Base-by-base conservation (phyloP, 2,888 invertebrate species). In the Ischnus inquisitorius region DNA sequence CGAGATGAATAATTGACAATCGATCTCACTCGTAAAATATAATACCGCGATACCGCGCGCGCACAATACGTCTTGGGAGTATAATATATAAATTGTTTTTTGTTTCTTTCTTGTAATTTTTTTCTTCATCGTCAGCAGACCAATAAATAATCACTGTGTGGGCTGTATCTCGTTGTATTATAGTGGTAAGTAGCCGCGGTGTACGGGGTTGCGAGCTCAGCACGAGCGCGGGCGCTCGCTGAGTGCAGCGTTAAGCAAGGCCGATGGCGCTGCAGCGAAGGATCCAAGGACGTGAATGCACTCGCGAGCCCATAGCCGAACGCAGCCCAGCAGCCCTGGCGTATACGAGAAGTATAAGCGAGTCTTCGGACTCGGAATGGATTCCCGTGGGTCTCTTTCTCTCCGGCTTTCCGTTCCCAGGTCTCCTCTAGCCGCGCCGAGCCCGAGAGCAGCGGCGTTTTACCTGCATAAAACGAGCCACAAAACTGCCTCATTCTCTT, bases 241-340 rank as follows among this genome's bases (percentile, higher is more conserved):
- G 64, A 60, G 41, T 78, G 76, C 54, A 71, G 67, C 34, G 34
- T 79, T 78, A 48, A 79, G 75, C 85, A 85, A 85, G 84, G 85
- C 85, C 83, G 82, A 79, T 83, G 76, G 76, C 65, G 84, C 82
- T 84, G 80, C 83, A 84, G 83, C 81, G 72, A 84, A 86, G 86
- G 85, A 80, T 85, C 85, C 86, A 86, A 86, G 86, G 86, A 82
- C 86, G 82, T 69, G 76, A 79, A 85, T 85, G 74, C 78, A 79
- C 64, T 69, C 28, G 65, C 79, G 71, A 72, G 62, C 60, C 43
- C 25, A 16, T 6, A 41, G 34, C 43, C 72, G 51, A 65, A 28
- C 41, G 28, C 28, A 75, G 64, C 51, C 74, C 62, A 22, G 62
- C 43, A 60, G 67, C 65, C 43, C n/a, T n/a, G 8, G 16, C 3